Evolutionary conservation across 2,888 invertebrate genomes (phyloP).

Genomic region (Leucophora obtusa): DNA sequence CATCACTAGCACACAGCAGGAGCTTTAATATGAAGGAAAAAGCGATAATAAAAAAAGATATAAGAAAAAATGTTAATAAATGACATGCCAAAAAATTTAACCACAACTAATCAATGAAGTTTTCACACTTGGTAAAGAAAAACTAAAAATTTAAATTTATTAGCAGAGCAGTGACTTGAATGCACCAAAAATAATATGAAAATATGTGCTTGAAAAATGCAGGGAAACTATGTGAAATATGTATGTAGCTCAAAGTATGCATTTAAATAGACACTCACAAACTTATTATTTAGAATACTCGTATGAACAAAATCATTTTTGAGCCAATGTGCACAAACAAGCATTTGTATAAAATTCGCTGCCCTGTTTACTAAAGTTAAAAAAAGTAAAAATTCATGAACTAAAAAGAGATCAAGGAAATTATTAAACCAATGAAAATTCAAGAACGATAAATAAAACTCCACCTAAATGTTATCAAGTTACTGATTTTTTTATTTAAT

Average conservation of each 20-base stretch:
- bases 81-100: slow-evolving; percentile 1
- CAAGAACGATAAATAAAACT: neutral
- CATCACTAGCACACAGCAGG: neutral
- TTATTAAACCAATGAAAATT: slow-evolving; percentile 2
- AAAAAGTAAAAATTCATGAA: neutral
- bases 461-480: neutral
- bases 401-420: neutral
- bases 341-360: too few species aligned
- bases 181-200: too few species aligned
- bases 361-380: too few species aligned
- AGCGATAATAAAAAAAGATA: neutral
- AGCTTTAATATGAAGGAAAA: neutral
- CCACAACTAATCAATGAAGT: slow-evolving; percentile 1
- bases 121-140: neutral
- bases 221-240: too few species aligned
- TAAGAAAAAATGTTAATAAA: neutral
- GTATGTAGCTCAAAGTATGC: too few species aligned
- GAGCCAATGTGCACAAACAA: too few species aligned
- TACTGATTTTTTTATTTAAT: neutral
- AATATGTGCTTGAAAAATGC: too few species aligned
- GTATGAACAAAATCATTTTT: too few species aligned
- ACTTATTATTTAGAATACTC: too few species aligned
- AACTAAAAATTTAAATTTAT: neutral
- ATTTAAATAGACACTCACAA: too few species aligned
- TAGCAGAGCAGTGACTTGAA: too few species aligned